Evolutionary conservation across 1,140 invertebrate species (phyloP), one percentile per base, ranked within the genome.

Genomic region (Brachionus angularis): DNA sequence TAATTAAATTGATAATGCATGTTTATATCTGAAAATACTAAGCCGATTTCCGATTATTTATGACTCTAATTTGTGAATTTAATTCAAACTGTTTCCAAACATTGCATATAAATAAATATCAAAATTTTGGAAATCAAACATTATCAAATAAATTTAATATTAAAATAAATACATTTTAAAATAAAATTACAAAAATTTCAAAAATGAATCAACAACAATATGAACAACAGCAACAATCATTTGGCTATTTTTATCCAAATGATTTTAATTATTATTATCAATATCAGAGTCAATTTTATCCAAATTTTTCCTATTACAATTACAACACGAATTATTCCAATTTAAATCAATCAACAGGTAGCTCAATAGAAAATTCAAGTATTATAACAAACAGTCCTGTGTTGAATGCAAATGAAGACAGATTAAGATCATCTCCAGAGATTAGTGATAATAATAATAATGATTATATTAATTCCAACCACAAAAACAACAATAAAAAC

Each of bases 21-120:
- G 53, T 58, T 58, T 58, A 58, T 58, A n/a, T n/a, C n/a, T n/a
- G n/a, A n/a, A n/a, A n/a, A n/a, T n/a, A 58, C 39, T 42, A 14
- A 42, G 39, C 16, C 39, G 16, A 42, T 42, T 58, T 58, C 53
- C 53, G 53, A 39, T 58, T 58, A 58, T 31, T 42, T 58, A 58
- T 58, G 7, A 58, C 53, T 58, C 53, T 58, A 58, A 58, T 58
- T 58, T 58, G 53, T 58, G 53, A 58, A 58, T 23, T 58, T 39
- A 12, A 18, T 58, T 5, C 33, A 16, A 58, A 58, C 53, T 39
- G 53, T 58, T 39, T 21, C 53, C 36, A 39, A 10, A 29, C 10
- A 14, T 39, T 23, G 21, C 2, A 21, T 29, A 58, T 39, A 58
- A 39, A 42, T 42, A 55, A 55, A 55, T n/a, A n/a, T n/a, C n/a